Base-by-base conservation (phyloP, 2,113 vertebrate species). In the Camarhynchus parvulus region DNA sequence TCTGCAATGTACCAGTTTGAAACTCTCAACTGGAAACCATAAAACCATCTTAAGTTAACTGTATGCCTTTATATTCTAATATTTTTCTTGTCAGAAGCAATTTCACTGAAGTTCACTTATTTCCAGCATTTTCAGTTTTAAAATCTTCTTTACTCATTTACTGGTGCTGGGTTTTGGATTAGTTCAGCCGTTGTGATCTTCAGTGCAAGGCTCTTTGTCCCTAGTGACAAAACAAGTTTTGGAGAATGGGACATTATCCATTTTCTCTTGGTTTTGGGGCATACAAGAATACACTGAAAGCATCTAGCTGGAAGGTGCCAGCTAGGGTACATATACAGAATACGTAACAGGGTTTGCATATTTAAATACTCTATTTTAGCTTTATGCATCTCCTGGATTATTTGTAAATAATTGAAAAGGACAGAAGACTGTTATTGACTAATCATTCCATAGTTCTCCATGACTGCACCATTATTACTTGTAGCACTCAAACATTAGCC, bases 321-420 rank as follows among this genome's bases (percentile, higher is more conserved):
- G 33, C 21, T 56, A 61, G 35, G 31, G 21, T 20, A 28, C 25
- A 19, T 20, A 39, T 21, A 52, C 9, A 50, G n/a, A 59, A 31
- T 63, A 58, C 5, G 10, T 46, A 67, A 25, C 1, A 9, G 33
- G 16, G 49, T 66, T 86, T 93, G 47, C 24, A 80, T 76, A 76
- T 83, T 91, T 72, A 94, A 93, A 72, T 31, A 41, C 21, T 50
- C 37, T 76, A 20, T 56, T 94, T 93, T 75, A 81, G 61, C 33
- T 59, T 92, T 58, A 37, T 37, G 53, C 53, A 79, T 91, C 16
- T 50, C 46, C 67, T 85, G 52, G 53, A 58, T 91, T 87, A 75
- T 92, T 93, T 84, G 39, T 87, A 81, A 91, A 89, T 77, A 94
- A 89, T 87, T 96, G 53, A 94, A 91, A 80, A 83, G 63, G 81